Conservation (phyloP, 2,888 invertebrate genomes). For the Arrhopalites spinosus region DNA sequence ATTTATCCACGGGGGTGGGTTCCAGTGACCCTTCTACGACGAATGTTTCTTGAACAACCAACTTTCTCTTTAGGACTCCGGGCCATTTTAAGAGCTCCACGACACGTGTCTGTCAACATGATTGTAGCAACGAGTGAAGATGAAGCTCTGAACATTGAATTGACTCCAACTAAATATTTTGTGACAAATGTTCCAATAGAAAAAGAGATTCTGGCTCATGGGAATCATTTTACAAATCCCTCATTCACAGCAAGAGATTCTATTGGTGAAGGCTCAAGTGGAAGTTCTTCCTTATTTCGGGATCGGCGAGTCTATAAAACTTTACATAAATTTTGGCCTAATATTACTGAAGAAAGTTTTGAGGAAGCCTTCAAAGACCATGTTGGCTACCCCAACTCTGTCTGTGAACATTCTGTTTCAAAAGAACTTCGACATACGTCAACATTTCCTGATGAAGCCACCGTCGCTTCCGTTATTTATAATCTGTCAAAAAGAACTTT, state of each 20-base stretch:
- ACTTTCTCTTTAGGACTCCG: slow-evolving; percentile 45
- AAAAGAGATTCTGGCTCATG: slow-evolving; percentile 42
- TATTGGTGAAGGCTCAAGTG: slow-evolving; percentile 38
- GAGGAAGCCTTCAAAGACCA: slow-evolving; percentile 46
- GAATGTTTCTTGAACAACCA: slow-evolving; percentile 48
- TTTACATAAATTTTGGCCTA: slow-evolving; percentile 36
- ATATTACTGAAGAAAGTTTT: slow-evolving; percentile 42
- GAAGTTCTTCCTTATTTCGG: slow-evolving; percentile 41
- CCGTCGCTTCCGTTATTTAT: slow-evolving; percentile 46
- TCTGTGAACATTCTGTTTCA: slow-evolving; percentile 43
- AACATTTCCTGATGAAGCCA: slow-evolving; percentile 27
- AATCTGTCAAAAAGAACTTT: slow-evolving; percentile 42
- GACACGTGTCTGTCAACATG: slow-evolving; percentile 41
- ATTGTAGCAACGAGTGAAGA: slow-evolving; percentile 45
- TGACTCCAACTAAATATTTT: slow-evolving; percentile 40
- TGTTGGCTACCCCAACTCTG: slow-evolving; percentile 45
- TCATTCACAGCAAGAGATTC: slow-evolving; percentile 30
- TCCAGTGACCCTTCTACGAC: slow-evolving; percentile 36
- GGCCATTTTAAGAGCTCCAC: slow-evolving; percentile 38
- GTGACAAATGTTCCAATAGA: slow-evolving; percentile 37
- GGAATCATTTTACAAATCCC: slow-evolving; percentile 48
- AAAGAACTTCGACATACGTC: slow-evolving; percentile 30
- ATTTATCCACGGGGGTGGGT: slow-evolving; percentile 40
- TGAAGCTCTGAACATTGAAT: slow-evolving; percentile 46
- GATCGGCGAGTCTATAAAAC: slow-evolving; percentile 42